Evolutionary conservation across 2,797 vertebrate species (phyloP).

Genomic region (Florisuga fusca): DNA sequence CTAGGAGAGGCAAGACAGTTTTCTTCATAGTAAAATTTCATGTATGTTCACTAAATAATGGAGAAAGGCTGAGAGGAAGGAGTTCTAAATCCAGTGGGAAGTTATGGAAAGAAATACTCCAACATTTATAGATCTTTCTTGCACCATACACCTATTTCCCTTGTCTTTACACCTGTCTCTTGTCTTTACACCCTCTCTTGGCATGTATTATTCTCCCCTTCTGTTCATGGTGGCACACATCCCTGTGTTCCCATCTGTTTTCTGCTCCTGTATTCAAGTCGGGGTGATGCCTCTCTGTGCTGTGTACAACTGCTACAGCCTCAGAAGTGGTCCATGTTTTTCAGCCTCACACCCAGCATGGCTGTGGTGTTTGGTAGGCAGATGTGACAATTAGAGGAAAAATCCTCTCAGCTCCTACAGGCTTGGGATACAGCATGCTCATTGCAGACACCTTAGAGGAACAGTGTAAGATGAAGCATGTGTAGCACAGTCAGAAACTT

Average conservation of each 20-base stretch:
- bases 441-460: conserved; percentile 8
- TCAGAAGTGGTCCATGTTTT: neutral
- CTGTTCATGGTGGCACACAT: conserved; percentile 38
- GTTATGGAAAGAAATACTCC: neutral
- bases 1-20: neutral
- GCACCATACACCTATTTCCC: neutral
- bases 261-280: neutral
- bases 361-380: neutral
- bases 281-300: neutral
- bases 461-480: neutral
- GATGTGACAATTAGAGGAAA: neutral
- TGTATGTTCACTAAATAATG: fast-evolving
- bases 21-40: neutral
- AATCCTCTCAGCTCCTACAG: neutral
- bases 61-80: neutral
- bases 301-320: neutral
- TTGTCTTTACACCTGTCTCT: neutral
- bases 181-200: neutral
- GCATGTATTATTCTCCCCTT: neutral
- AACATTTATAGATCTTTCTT: neutral
- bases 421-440: neutral
- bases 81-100: neutral
- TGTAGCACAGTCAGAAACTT: neutral
- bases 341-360: neutral
- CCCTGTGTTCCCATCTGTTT: conserved; percentile 37